Evolutionary conservation across 2,797 vertebrate species (phyloP).

Genomic region (Pipistrellus pipistrellus): DNA sequence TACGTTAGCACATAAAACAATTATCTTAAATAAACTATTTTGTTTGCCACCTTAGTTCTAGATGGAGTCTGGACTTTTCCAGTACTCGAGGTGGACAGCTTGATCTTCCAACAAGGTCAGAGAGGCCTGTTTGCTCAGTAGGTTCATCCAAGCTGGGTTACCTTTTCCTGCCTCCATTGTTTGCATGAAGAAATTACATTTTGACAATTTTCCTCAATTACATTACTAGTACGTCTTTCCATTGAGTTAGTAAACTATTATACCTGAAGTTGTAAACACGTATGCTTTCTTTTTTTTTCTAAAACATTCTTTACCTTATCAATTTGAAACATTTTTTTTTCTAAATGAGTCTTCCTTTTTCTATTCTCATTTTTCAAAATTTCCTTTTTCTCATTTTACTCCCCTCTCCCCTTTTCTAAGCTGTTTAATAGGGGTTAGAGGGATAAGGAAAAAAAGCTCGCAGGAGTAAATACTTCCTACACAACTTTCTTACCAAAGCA

Average conservation of each 20-base stretch:
- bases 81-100: not conserved
- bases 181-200: slow-evolving; percentile 40
- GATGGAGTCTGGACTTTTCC: not conserved
- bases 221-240: slow-evolving; percentile 43
- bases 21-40: not conserved
- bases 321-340: slow-evolving; percentile 28
- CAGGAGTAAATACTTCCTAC: not conserved
- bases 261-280: not conserved
- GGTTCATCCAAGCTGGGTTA: not conserved
- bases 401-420: slow-evolving; percentile 9
- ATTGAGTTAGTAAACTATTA: not conserved
- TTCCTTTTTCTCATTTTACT: slow-evolving; percentile 1
- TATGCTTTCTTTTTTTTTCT: not conserved
- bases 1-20: not conserved
- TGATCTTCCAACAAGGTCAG: not conserved
- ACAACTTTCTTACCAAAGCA: not conserved
- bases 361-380: slow-evolving; percentile 36
- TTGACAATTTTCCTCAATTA: not conserved
- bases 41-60: not conserved
- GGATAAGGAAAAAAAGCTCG: not conserved
- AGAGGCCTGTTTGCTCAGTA: not conserved
- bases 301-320: not conserved
- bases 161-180: not conserved
- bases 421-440: not conserved
- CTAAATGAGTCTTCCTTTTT: not conserved